Evolutionary conservation across 2,888 invertebrate species (phyloP), one percentile per base, ranked within the genome.

Genomic region (Monopis laevigella): DNA sequence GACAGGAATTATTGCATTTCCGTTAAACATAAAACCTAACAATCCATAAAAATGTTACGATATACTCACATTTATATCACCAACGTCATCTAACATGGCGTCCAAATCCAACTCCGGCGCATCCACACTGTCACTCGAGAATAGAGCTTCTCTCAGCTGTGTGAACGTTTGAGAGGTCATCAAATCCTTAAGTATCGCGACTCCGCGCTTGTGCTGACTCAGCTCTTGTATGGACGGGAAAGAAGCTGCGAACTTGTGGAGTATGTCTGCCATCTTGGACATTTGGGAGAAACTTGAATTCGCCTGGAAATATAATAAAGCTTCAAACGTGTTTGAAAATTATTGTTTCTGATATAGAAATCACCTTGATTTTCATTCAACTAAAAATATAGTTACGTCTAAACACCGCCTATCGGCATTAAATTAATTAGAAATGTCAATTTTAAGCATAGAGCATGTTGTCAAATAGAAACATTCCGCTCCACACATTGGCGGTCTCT

Each of bases 221-320:
- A 80, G 47, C 6, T 52, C 51, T 39, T 58, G 58, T 21, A 78
- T 48, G 0, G 77, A 60, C 0, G 68, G 56, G 47, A 75, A 62
- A 0, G 75, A 60, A 1, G 50, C 49, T 0, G 81, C 58, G 48
- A 81, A 65, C 1, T 71, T 62, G 43, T 73, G 72, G 13, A 82
- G 55, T 1, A 82, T 52, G 1, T 53, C 48, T 0, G 67, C 60
- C 28, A 84, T 52, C 8, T 72, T 69, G 16, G 70, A 61, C 53
- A 84, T 64, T 35, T 80, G 77, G 1, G 77, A 63, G 50, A 86
- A 86, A 0, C 83, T 81, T 3, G 63, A 52, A 58, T 86, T 86
- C 1, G 83, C 82, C 86, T 86, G 59, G 3, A 46, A 54, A 44
- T 39, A 19, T 2, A 45, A 21, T 7, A n/a, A n/a, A n/a, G n/a